Evolutionary conservation across 2,888 invertebrate species (phyloP), one percentile per base, ranked within the genome.

Genomic region (Exocentrus adspersus): DNA sequence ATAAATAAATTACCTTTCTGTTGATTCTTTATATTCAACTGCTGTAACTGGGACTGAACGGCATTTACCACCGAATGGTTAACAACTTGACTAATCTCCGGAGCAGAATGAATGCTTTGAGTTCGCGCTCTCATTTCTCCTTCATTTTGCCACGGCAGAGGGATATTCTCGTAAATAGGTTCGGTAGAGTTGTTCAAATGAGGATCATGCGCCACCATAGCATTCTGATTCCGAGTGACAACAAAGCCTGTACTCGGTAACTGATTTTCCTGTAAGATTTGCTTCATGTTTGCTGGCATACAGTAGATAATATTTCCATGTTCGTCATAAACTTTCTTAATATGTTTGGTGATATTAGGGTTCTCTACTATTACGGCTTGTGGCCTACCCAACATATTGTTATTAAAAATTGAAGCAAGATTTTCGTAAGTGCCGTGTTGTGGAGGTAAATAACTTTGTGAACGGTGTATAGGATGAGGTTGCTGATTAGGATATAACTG

Each of bases 151-250:
- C 89, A 90, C 0, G 91, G 89, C 21, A 91, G 78, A 0, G 92
- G 92, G 5, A 93, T 90, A 79, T 93, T 93, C 76, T 93, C 92
- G 79, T 93, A 93, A 67, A 93, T 93, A 0, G 93, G 93, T 77
- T 93, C 93, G 10, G 88, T 85, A 0, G 87, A 82, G 62, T 85
- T 84, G 58, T 80, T 78, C 56, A 83, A 79, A 50, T 76, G 76
- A 9, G 69, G 60, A 59, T 78, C 78, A 62, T 78, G 80, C 1
- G 80, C 76, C 0, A 80, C 78, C 65, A 81, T 73, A 1, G 79
- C 77, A 60, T 80, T 80, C 63, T 84, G 86, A 65, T 83, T 80
- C 17, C 85, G 83, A 12, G 87, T 85, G 45, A 89, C 67, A 68
- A 89, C 82, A 69, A 80, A 85, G 16, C 82, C 81, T 4, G 80